Evolutionary conservation across 2,113 vertebrate genomes (phyloP), one percentile per base, ranked within the genome.

Genomic region (Solea solea): DNA sequence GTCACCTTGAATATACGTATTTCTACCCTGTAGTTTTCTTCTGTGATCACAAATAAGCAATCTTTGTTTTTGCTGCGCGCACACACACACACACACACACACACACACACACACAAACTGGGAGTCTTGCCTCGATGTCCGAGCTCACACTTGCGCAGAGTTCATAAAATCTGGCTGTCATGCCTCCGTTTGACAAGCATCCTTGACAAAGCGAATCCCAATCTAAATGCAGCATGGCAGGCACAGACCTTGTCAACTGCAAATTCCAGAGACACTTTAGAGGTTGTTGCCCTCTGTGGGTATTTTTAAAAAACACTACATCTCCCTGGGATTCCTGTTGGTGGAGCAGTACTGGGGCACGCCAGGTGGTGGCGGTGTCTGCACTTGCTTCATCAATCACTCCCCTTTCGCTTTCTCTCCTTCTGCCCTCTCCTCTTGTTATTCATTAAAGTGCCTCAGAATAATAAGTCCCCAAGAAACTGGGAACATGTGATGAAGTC

Each of bases 391-490:
- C 87, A 93, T 91, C 90, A 93, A 93, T 92, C 91, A 91, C 72
- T 69, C 72, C 72, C 80, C 69, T 78, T 45, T 67, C 45, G 50
- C 81, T 78, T 82, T 69, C 86, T 85, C 76, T 86, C 87, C 88
- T 86, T 85, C 78, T 84, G 78, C 86, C 83, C 88, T 90, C 79
- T 86, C 90, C 83, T 89, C 87, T 93, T 91, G 92, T 93, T 93
- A 93, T 94, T 94, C 93, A 94, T 94, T 94, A 93, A 94, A 94
- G 89, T 83, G 81, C 84, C 84, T 84, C 82, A 8, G 92, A 94
- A 93, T 94, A 94, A 94, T 94, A 94, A 94, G 92, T 94, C 93
- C 93, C 94, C 72, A 72, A 93, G 93, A 94, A 94, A 94, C 92
- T 85, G 82, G 84, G 91, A 92, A 85, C 92, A 93, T 92, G 92